These are phyloP conservation scores for Scarus forsteni DNA, from an alignment of 2,797 vertebrate species.

Conservation along the genomic window DNA sequence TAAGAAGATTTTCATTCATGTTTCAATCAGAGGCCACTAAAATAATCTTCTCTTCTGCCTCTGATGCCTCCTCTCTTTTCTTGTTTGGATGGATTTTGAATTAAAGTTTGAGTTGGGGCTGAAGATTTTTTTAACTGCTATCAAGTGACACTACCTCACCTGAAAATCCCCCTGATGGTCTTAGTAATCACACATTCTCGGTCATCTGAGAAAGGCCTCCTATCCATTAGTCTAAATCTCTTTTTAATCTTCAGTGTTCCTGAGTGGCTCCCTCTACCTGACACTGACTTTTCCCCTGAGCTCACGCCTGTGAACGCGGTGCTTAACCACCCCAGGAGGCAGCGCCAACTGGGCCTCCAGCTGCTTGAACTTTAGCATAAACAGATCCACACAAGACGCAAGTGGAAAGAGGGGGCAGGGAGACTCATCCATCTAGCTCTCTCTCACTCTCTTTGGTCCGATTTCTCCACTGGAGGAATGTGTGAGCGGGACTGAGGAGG, in stretches of 20 bases:
- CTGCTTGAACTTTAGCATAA: slow-evolving; percentile 73
- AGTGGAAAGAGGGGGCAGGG: slow-evolving; percentile 6
- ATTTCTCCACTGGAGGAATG: slow-evolving; percentile 68
- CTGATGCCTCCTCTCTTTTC: too few species aligned
- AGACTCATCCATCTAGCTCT: slow-evolving; percentile 49
- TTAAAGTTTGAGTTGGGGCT: too few species aligned
- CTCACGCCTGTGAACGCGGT: slow-evolving; percentile 53
- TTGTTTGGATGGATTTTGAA: too few species aligned
- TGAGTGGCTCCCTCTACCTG: slow-evolving; percentile 67
- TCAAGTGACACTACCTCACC: slow-evolving; percentile 27
- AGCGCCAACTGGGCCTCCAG: slow-evolving; percentile 68
- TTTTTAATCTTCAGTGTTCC: slow-evolving; percentile 60
- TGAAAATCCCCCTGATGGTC: slow-evolving; percentile 47
- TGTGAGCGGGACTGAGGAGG: slow-evolving; percentile 70
- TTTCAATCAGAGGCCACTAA: too few species aligned
- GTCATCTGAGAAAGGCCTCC: slow-evolving; percentile 63
- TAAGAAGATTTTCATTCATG: too few species aligned
- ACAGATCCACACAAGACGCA: slow-evolving; percentile 60
- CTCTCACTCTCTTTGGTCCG: neutral
- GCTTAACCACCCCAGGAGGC: slow-evolving; percentile 54
- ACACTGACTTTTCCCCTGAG: slow-evolving; percentile 65
- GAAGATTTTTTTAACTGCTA: slow-evolving; percentile 21
- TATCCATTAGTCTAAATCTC: slow-evolving; percentile 59
- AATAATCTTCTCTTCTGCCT: too few species aligned
- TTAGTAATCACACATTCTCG: slow-evolving; percentile 44